phyloP scores from a whole-genome alignment of 2,888 invertebrate species.

The Mythimna loreyi region DNA sequence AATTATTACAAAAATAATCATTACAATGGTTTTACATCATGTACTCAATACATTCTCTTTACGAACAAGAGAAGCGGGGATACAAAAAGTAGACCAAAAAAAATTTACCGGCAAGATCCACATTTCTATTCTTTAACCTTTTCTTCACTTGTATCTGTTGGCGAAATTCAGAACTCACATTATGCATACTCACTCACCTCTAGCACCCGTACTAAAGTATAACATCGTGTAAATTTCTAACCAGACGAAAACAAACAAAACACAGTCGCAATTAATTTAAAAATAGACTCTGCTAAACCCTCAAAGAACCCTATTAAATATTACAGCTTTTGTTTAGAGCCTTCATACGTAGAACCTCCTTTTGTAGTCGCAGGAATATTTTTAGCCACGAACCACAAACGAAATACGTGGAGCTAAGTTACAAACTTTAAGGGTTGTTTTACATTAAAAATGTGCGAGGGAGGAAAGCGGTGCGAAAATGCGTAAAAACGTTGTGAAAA shows the following conservation, averaged over 20 bases:
- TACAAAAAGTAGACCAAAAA: too few relatives aligned
- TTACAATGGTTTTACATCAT: too few relatives aligned
- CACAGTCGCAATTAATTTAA: slow-evolving; percentile 5
- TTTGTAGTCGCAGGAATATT: slow-evolving; percentile 31
- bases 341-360: neutral
- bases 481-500: too few relatives aligned
- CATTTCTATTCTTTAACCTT: too few relatives aligned
- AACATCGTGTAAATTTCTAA: neutral
- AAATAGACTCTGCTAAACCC: neutral
- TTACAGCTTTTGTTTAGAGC: slow-evolving; percentile 23
- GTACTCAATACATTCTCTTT: too few relatives aligned
- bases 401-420: slow-evolving; percentile 13
- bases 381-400: slow-evolving; percentile 34
- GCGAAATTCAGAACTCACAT: too few relatives aligned
- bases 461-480: neutral
- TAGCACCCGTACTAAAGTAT: too few relatives aligned
- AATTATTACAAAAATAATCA: too few relatives aligned
- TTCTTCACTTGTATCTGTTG: too few relatives aligned
- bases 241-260: slow-evolving; percentile 19
- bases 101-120: too few relatives aligned
- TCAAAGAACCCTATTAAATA: slow-evolving; percentile 31
- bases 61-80: too few relatives aligned
- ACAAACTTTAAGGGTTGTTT: neutral
- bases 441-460: neutral
- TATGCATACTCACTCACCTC: too few relatives aligned